These are phyloP conservation scores for Nesogale talazaci DNA, from an alignment of 2,113 vertebrate genomes.

Conservation along the genomic window DNA sequence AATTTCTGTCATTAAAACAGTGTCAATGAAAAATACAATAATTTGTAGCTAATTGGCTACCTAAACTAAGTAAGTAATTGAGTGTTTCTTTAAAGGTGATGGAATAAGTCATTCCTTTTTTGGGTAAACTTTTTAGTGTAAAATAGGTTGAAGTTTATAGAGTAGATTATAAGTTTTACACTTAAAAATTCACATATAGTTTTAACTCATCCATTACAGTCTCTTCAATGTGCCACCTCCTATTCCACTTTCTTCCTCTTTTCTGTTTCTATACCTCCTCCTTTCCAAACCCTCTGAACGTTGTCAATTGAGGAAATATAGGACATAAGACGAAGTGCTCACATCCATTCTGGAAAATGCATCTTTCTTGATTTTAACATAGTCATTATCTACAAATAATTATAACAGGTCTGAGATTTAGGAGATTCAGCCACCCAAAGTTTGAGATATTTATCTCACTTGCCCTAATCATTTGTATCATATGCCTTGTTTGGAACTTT, in stretches of 20 bases:
- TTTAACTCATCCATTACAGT: no score
- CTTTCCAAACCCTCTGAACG: background rate
- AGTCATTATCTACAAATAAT: background rate
- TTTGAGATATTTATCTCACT: conserved; percentile 7
- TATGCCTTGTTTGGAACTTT: background rate
- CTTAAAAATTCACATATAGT: no score
- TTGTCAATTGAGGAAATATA: background rate
- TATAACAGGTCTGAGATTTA: background rate
- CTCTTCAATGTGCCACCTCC: no score
- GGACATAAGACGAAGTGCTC: background rate
- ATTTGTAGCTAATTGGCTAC: background rate
- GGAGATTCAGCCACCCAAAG: background rate
- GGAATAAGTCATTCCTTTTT: background rate
- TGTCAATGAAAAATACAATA: background rate
- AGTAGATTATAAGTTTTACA: no score
- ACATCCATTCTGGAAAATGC: background rate
- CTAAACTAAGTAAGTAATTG: background rate
- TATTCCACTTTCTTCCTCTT: no score
- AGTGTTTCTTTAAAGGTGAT: conserved; percentile 27
- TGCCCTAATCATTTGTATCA: background rate
- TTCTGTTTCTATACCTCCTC: no score
- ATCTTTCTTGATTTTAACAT: background rate
- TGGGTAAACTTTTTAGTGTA: no score
- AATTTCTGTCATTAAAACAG: background rate
- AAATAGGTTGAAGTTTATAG: no score